Evolutionary conservation across 1,140 invertebrate species (phyloP).

Genomic region (Mylabris phalerata): DNA sequence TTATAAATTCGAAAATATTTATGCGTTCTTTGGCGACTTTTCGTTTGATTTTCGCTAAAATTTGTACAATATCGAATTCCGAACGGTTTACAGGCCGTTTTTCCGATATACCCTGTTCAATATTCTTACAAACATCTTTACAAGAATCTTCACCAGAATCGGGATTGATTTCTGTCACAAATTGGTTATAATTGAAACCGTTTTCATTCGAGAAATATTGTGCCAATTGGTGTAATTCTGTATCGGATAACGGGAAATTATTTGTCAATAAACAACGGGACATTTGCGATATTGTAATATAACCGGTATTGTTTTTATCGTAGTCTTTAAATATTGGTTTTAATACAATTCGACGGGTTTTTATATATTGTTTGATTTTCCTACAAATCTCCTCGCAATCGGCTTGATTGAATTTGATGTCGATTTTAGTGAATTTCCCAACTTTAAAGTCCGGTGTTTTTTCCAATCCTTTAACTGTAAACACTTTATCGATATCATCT

Average conservation of each 20-base stretch:
- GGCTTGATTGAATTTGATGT: constrained; percentile 45
- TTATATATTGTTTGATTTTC: constrained; percentile 46
- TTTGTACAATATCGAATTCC: constrained; percentile 57
- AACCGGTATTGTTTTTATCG: constrained; percentile 58
- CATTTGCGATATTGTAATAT: constrained; percentile 59
- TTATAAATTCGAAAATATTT: constrained; percentile 55
- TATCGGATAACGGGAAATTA: constrained; percentile 53
- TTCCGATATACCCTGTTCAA: constrained; percentile 16
- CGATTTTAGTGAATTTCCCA: constrained; percentile 43
- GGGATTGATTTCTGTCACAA: constrained; percentile 54
- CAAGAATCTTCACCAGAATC: constrained; percentile 36
- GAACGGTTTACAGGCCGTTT: constrained; percentile 27
- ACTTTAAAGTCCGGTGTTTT: constrained; percentile 50
- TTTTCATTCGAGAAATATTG: constrained; percentile 58
- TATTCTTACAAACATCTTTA: not conserved
- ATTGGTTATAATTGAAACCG: constrained; percentile 61
- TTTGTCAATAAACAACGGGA: constrained; percentile 56
- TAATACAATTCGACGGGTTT: constrained; percentile 49
- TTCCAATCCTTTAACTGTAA: constrained; percentile 55
- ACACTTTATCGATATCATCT: constrained; percentile 63
- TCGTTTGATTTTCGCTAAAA: constrained; percentile 65
- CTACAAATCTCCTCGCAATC: constrained; percentile 49
- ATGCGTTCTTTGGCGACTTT: constrained; percentile 59
- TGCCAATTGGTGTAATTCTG: constrained; percentile 60
- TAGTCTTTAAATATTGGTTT: constrained; percentile 59